These are phyloP conservation scores for Dryomyza anilis DNA, from an alignment of 2,888 invertebrate genomes.

Conservation along the genomic window DNA sequence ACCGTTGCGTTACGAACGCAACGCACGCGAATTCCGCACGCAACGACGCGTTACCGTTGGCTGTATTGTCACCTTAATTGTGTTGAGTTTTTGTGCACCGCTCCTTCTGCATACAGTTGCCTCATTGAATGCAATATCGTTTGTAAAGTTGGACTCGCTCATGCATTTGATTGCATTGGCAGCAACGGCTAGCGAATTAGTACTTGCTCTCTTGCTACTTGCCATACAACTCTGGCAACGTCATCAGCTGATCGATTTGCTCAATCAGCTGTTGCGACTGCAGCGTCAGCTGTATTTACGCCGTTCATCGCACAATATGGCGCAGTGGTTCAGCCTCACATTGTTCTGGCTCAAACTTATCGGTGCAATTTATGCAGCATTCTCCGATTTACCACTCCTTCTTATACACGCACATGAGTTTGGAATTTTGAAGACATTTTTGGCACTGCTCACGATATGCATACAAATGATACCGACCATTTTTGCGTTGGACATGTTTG, in stretches of 20 bases:
- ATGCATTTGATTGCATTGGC: not conserved
- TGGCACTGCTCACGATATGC: too few species aligned
- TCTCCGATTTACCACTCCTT: too few species aligned
- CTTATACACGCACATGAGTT: too few species aligned
- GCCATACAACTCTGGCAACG: not conserved
- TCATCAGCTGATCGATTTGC: not conserved
- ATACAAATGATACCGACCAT: too few species aligned
- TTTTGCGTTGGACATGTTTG: too few species aligned
- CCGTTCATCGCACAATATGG: too few species aligned
- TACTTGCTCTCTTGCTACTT: not conserved
- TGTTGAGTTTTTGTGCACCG: constrained; percentile 24
- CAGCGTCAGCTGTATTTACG: not conserved
- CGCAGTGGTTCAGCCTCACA: too few species aligned
- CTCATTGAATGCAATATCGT: constrained; percentile 25
- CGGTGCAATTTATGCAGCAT: too few species aligned
- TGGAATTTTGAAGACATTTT: too few species aligned
- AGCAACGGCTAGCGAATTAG: not conserved
- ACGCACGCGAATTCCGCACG: constrained; percentile 10
- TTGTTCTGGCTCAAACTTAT: too few species aligned
- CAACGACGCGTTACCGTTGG: constrained; percentile 13
- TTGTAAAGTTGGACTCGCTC: constrained; percentile 26
- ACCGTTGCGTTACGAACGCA: constrained; percentile 34
- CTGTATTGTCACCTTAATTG: constrained; percentile 23
- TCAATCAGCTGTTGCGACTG: constrained; percentile 2
- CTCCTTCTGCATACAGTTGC: constrained; percentile 22